phyloP scores from a whole-genome alignment of 2,888 invertebrate genomes.

The Venustoraphidia nigricollis region DNA sequence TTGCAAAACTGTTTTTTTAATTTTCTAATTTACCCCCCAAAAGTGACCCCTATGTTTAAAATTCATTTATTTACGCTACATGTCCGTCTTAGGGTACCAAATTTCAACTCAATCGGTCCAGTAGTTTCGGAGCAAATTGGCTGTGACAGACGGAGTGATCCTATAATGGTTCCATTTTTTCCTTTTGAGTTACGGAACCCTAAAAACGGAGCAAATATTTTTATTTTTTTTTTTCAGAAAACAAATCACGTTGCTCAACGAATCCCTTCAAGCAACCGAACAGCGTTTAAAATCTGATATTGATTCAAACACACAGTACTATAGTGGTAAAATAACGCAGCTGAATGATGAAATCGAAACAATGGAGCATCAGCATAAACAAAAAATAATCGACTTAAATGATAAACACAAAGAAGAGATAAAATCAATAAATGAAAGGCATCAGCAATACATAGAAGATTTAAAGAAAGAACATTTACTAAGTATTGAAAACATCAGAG shows the following conservation, averaged over 20 bases:
- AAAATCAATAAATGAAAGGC: constrained; percentile 35
- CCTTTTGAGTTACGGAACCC: too few species aligned
- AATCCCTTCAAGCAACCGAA: constrained; percentile 37
- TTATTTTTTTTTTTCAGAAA: constrained; percentile 27
- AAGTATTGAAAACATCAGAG: constrained; percentile 41
- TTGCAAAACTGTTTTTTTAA: too few species aligned
- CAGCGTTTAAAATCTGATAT: constrained; percentile 42
- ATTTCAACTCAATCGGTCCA: too few species aligned
- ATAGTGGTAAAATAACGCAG: constrained; percentile 31
- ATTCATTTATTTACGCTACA: too few species aligned
- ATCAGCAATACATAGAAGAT: constrained; percentile 32
- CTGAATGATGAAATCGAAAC: constrained; percentile 17
- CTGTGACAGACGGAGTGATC: too few species aligned
- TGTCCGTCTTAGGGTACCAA: too few species aligned
- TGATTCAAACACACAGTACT: constrained; percentile 32
- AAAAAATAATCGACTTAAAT: constrained; percentile 20
- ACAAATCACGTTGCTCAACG: constrained; percentile 39
- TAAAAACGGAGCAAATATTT: background rate
- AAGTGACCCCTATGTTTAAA: too few species aligned
- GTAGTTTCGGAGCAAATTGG: too few species aligned
- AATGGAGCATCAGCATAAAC: constrained; percentile 20
- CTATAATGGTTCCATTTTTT: too few species aligned
- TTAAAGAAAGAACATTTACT: constrained; percentile 33
- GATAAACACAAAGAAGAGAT: constrained; percentile 22
- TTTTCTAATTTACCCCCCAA: too few species aligned